Base-by-base conservation (phyloP, 2,797 vertebrate genomes). In the Hippoglossus hippoglossus region DNA sequence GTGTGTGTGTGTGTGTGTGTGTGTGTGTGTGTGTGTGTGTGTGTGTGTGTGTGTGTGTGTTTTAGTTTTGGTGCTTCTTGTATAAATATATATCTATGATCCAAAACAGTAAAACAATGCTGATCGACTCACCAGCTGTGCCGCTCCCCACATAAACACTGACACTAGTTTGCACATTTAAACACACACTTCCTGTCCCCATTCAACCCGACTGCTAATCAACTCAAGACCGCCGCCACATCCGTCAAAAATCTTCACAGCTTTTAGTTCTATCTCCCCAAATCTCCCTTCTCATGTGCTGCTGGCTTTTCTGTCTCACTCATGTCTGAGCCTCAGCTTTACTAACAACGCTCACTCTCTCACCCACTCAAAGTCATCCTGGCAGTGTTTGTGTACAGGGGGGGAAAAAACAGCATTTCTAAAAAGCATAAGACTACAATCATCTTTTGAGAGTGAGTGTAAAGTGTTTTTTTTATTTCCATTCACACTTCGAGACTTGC, bases 361-460 rank as follows among this genome's bases (percentile, higher is more conserved):
- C 84, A 76, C 85, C 84, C 86, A 89, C 84, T 83, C 86, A 83
- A 66, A 82, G 72, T 75, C 77, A 67, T 79, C 63, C 81, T 81
- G 80, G 75, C 77, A 78, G 65, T 21, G 55, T 19, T 31, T 49
- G 59, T 56, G 31, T 16, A 24, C 16, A 19, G 18, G 56, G 2
- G 1, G 1, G 2, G 41, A 41, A 28, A 49, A 63, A 63, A 60
- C 51, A 12, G 36, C 7, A 59, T 70, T 67, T 63, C 67, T 63
- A 57, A 71, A 71, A 78, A 73, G 50, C 66, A 66, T 4, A 68
- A 74, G 26, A 79, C 54, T 59, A 71, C 69, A 67, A 67, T 82
- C 59, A 71, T 80, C 46, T 65, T 79, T 67, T 62, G 56, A 79
- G 64, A 52, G 55, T 70, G 66, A 63, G 36, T 39, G 12, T 34